These are phyloP conservation scores for Carollia perspicillata DNA, from an alignment of 2,113 vertebrate species.

Conservation along the genomic window DNA sequence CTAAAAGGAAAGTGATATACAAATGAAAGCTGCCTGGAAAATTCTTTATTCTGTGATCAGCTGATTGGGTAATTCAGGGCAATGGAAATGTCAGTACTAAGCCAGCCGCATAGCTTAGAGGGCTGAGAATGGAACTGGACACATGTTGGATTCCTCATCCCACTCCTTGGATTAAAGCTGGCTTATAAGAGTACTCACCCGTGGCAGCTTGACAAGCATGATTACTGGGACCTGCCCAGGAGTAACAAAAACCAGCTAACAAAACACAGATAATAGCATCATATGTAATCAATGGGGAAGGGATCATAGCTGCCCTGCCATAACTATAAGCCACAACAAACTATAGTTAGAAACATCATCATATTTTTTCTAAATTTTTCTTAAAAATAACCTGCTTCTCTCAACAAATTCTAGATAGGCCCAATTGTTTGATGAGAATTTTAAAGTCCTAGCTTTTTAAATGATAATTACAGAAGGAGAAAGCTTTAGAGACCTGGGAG, in stretches of 20 bases:
- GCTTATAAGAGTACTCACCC: background rate
- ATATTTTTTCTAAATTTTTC: background rate
- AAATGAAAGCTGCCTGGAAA: background rate
- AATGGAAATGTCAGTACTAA: background rate
- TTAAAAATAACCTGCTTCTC: background rate
- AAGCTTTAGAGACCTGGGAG: background rate
- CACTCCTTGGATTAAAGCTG: background rate
- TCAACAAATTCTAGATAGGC: background rate
- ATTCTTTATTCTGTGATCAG: conserved; percentile 9
- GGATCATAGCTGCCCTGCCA: background rate
- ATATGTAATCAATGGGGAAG: background rate
- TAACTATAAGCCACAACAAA: conserved; percentile 3
- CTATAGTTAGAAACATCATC: background rate
- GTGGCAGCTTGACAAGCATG: background rate
- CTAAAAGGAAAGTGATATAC: background rate
- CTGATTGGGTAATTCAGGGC: background rate
- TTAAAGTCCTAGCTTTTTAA: background rate
- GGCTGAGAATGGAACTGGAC: conserved; percentile 22
- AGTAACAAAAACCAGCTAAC: background rate
- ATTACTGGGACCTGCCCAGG: background rate
- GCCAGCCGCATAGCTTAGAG: background rate
- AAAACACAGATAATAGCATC: background rate
- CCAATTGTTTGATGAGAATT: background rate
- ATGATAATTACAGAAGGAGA: background rate
- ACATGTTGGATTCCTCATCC: background rate